Percentiles rank a stretch among this genome's conserved stretches.
These are phyloP conservation scores for Eurypyga helias DNA, from an alignment of 2,113 vertebrate genomes.

Conservation along the genomic window DNA sequence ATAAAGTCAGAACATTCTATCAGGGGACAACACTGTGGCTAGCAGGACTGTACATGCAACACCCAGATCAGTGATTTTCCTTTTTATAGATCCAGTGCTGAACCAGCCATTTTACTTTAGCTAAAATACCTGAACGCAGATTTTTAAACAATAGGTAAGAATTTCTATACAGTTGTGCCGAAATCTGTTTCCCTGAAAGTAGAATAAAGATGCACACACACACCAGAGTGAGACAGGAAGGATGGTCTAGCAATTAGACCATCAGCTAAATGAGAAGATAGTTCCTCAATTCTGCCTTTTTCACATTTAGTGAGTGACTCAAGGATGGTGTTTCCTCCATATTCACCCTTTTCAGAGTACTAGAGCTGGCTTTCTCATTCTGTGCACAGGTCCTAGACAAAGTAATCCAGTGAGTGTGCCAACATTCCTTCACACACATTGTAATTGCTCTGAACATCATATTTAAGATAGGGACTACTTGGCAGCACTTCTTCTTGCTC, in stretches of 20 bases:
- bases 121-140: not conserved
- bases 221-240: not conserved
- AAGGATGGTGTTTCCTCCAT: not conserved
- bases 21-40: not conserved
- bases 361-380: not conserved
- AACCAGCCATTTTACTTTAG: not conserved
- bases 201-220: not conserved
- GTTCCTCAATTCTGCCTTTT: not conserved
- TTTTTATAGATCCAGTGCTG: not conserved
- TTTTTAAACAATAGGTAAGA: not conserved
- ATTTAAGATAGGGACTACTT: not conserved
- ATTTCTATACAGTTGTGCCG: not conserved
- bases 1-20: not conserved
- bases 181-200: not conserved
- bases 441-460: not conserved
- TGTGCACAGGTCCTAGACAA: not conserved
- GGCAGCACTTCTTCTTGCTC: not conserved
- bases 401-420: rapidly evolving
- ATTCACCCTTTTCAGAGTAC: not conserved
- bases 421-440: not conserved
- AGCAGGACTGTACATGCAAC: not conserved
- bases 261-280: not conserved
- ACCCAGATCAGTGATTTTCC: not conserved
- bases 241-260: not conserved
- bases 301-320: not conserved